Evolutionary conservation across 2,888 invertebrate genomes (phyloP).

Genomic region (Scrobipalpa atriplicella): DNA sequence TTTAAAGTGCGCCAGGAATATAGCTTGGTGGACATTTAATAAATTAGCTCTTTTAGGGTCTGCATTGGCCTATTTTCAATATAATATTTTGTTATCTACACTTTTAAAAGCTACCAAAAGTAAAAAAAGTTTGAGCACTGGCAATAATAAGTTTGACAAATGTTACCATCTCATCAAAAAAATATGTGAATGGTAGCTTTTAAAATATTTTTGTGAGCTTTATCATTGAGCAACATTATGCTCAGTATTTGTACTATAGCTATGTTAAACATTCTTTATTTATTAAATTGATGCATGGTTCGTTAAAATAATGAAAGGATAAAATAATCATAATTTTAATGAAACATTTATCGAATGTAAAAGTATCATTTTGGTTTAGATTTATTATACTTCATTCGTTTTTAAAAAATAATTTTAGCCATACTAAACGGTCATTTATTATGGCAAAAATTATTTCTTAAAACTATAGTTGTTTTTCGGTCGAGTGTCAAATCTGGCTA

Average conservation of each 20-base stretch:
- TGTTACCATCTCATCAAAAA: neutral
- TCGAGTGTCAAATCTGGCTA: too few relatives aligned
- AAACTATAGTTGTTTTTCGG: too few relatives aligned
- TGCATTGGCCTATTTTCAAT: neutral
- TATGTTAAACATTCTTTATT: neutral
- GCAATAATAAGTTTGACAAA: neutral
- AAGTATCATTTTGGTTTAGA: neutral
- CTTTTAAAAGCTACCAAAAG: too few relatives aligned
- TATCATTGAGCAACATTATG: constrained; percentile 11
- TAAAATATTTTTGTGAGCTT: constrained; percentile 3
- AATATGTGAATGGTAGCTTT: neutral
- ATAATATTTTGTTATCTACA: neutral
- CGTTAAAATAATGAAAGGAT: neutral
- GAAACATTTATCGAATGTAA: neutral
- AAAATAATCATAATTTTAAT: neutral
- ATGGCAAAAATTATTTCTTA: too few relatives aligned
- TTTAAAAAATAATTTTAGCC: too few relatives aligned
- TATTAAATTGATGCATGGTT: neutral
- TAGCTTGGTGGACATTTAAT: too few relatives aligned
- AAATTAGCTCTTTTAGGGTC: too few relatives aligned
- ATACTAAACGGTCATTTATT: too few relatives aligned
- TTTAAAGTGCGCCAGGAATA: too few relatives aligned
- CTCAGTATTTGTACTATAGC: constrained; percentile 11
- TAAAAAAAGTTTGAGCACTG: too few relatives aligned
- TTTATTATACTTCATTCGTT: too few relatives aligned